Evolutionary conservation across 1,140 invertebrate genomes (phyloP), one percentile per base, ranked within the genome.

Genomic region (Calephelis virginiensis): DNA sequence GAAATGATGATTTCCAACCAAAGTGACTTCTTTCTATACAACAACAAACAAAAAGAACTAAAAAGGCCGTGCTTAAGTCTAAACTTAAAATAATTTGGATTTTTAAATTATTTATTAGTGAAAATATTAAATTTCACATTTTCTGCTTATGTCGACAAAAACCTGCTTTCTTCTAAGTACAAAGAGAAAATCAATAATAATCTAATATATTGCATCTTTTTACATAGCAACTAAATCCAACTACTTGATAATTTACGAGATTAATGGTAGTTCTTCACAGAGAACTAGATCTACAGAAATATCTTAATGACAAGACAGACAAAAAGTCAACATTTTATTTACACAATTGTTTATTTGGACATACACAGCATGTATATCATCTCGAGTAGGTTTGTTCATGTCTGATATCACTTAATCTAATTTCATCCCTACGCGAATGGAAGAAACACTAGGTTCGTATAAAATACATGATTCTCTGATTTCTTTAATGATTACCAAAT

Each of bases 391-490:
- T 88, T 90, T 90, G 88, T 90, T 90, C 88, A 88, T 88, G 86
- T 85, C 83, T 69, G 78, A 85, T 43, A 43, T 80, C 69, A 82
- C 85, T 89, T 90, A 89, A 69, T 78, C 85, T 86, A 86, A 85
- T 81, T 86, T 88, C 79, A 85, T 83, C 72, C 81, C 83, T 86
- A 87, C 71, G 76, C 77, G 28, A 80, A 78, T 80, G 85, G 82
- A 86, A 84, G 84, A 85, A 86, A 87, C 77, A 82, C 75, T 81
- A 81, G 81, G 66, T 83, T 81, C 77, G 80, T 88, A 89, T 76
- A 90, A 90, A 90, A 88, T 86, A 89, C 88, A 89, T 87, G 87
- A 89, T 90, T 90, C 76, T 78, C 48, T 56, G 81, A 85, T 87
- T 70, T 82, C 73, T 75, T 82, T 78, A 77, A 78, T 71, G 70